phyloP scores from a whole-genome alignment of 2,797 vertebrate genomes.

The Chromobotia macracanthus region DNA sequence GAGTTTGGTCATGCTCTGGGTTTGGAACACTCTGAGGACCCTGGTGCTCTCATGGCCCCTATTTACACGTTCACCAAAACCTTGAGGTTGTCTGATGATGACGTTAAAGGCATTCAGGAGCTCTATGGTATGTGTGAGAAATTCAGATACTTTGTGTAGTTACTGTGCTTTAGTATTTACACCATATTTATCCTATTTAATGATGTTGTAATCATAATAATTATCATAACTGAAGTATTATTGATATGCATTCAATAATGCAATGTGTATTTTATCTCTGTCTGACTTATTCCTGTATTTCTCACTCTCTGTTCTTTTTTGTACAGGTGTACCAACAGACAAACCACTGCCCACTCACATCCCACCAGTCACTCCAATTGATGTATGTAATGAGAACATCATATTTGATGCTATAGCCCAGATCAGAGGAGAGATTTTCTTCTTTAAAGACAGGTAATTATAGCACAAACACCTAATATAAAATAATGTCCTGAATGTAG shows the following conservation, averaged over 20 bases:
- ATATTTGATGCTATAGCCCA: conserved; percentile 91
- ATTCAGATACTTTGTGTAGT: not conserved
- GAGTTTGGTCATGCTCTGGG: conserved; percentile 98
- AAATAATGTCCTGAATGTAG: not conserved
- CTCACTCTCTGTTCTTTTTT: not conserved
- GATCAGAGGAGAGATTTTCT: conserved; percentile 95
- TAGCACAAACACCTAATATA: not conserved
- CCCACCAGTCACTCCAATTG: conserved; percentile 88
- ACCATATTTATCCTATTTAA: not conserved
- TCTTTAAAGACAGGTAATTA: conserved; percentile 95
- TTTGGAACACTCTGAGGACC: conserved; percentile 94
- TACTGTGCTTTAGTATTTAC: not conserved
- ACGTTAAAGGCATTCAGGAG: conserved; percentile 93
- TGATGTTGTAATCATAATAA: not conserved
- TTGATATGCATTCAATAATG: not conserved
- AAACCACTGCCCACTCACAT: conserved; percentile 66
- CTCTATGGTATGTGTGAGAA: conserved; percentile 84
- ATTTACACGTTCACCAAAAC: conserved; percentile 95
- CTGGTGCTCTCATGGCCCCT: conserved; percentile 94
- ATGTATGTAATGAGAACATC: conserved; percentile 88
- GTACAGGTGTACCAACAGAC: conserved; percentile 80
- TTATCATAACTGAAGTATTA: not conserved
- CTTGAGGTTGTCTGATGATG: conserved; percentile 91
- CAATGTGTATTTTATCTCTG: not conserved
- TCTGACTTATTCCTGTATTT: not conserved